Evolutionary conservation across 2,797 vertebrate species (phyloP).

Genomic region (Helicolenus hilgendorfi): DNA sequence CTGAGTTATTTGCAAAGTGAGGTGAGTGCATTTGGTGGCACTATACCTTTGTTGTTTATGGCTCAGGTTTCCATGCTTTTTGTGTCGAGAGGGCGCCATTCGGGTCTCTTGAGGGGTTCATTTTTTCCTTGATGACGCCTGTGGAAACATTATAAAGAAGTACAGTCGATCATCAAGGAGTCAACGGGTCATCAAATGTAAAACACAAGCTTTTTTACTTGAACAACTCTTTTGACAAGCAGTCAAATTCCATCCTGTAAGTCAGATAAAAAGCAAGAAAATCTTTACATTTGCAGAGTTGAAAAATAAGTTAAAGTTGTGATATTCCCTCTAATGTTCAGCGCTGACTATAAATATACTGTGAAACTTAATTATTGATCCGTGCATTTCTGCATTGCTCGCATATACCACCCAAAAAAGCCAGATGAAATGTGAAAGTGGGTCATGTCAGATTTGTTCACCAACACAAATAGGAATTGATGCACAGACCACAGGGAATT

Average conservation of each 20-base stretch:
- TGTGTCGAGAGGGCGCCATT: background rate
- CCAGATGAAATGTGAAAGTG: slow-evolving; percentile 50
- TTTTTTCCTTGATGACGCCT: background rate
- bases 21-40: slow-evolving; percentile 67
- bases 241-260: background rate
- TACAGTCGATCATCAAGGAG: background rate
- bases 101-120: background rate
- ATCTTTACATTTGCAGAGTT: background rate
- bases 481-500: slow-evolving; percentile 34
- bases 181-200: background rate
- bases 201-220: slow-evolving; percentile 8
- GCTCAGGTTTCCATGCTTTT: slow-evolving; percentile 2
- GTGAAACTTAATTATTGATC: slow-evolving; percentile 51
- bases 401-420: slow-evolving; percentile 19
- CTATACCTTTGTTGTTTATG: slow-evolving; percentile 63
- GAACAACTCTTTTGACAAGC: background rate
- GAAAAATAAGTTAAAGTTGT: background rate
- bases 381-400: slow-evolving; percentile 4
- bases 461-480: slow-evolving; percentile 55
- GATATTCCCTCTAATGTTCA: background rate
- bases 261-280: background rate
- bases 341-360: slow-evolving; percentile 1
- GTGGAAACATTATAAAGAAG: background rate
- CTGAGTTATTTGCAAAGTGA: slow-evolving; percentile 80
- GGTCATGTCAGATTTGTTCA: slow-evolving; percentile 66